Evolutionary conservation across 2,113 vertebrate genomes (phyloP).

Genomic region (Cyanoramphus novaezelandiae): DNA sequence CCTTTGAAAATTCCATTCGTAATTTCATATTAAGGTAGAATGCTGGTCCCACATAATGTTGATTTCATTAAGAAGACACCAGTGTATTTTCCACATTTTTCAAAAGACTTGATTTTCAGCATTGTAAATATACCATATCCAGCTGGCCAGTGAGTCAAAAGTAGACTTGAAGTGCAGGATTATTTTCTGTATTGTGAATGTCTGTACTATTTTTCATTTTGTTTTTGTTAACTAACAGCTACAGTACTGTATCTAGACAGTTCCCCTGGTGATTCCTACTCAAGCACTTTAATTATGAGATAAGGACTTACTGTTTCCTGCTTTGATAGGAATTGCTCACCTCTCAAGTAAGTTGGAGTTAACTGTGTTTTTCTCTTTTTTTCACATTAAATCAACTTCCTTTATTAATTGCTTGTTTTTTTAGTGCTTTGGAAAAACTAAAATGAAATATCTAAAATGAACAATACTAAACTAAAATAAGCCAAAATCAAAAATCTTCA

Average conservation of each 20-base stretch:
- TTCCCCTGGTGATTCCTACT: slow-evolving; percentile 1
- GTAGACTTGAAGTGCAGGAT: accelerated
- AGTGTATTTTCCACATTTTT: not conserved
- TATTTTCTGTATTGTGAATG: not conserved
- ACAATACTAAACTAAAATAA: not conserved
- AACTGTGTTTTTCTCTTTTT: not conserved
- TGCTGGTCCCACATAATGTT: not conserved
- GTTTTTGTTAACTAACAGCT: not conserved
- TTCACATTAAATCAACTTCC: not conserved
- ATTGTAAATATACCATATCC: not conserved
- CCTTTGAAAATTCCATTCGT: not conserved
- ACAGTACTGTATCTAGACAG: not conserved
- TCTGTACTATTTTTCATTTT: not conserved
- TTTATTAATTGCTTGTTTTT: not conserved
- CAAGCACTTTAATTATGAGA: slow-evolving; percentile 47
- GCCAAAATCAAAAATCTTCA: not conserved
- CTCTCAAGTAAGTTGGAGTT: slow-evolving; percentile 11
- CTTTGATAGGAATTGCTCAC: slow-evolving; percentile 14
- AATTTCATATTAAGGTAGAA: slow-evolving; percentile 26
- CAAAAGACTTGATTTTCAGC: not conserved
- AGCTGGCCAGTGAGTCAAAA: not conserved
- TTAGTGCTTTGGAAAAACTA: not conserved
- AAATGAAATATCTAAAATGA: not conserved
- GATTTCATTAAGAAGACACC: not conserved
- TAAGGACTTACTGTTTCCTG: slow-evolving; percentile 36